Evolutionary conservation across 2,888 invertebrate genomes (phyloP), one percentile per base, ranked within the genome.

Genomic region (Eilema caniola): DNA sequence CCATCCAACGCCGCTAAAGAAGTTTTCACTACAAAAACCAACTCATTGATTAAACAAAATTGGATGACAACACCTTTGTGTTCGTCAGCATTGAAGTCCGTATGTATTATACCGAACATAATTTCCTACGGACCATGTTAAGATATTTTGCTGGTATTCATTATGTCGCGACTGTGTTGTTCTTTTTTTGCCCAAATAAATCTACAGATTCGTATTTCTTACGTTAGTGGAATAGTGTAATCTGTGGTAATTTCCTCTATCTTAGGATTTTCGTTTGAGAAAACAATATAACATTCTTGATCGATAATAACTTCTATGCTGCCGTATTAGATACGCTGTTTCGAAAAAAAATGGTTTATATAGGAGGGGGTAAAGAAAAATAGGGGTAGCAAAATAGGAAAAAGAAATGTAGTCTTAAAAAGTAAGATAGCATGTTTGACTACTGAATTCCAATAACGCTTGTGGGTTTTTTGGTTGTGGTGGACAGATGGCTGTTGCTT

Each of bases 141-240:
- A 85, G 78, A 84, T 80, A 85, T 85, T 87, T 87, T 85, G 85
- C 86, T 83, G 80, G 76, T 77, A 82, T 85, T 86, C 85, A 85
- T 87, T 86, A 87, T 83, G 70, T 74, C 76, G 66, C 73, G 66
- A 72, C 78, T 80, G 79, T 73, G 76, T 73, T 82, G 84, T 80
- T 76, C 80, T 76, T 80, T 77, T n/a, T 82, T 76, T 76, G 74
- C 72, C 69, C 62, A 77, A 77, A 81, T 79, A 83, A 78, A 74
- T 77, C 74, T 78, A 75, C 53, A 77, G 76, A 75, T 79, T 81
- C 81, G 83, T 85, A 86, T 83, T 87, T 84, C 82, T 53, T 83
- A 79, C 25, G 68, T 24, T 77, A 75, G 80, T 37, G 77, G 73
- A 71, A 66, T 80, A 72, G 80, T 77, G 77, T 83, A 81, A 85